Conservation (phyloP, 2,113 vertebrate species). For the Agelaius tricolor region DNA sequence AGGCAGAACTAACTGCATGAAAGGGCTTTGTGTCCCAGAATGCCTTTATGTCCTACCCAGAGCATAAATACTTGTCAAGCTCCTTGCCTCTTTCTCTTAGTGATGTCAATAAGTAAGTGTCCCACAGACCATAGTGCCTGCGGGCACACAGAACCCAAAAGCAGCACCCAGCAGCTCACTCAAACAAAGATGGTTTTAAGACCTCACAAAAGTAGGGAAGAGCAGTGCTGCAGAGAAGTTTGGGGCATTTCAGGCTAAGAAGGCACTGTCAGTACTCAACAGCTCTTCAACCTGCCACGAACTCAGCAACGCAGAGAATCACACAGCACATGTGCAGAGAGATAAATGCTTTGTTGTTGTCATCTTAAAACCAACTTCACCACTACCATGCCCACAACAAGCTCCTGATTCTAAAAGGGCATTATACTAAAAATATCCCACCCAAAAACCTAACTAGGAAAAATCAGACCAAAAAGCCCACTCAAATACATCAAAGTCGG, state of each 20-base stretch:
- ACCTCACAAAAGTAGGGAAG: background rate
- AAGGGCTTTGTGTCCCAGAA: conserved; percentile 4
- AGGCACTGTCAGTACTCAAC: background rate
- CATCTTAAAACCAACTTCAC: background rate
- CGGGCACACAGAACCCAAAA: background rate
- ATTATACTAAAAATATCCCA: background rate
- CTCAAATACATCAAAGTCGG: background rate
- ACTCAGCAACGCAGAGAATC: accelerated
- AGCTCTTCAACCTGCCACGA: background rate
- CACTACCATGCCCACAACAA: background rate
- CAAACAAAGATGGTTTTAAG: background rate
- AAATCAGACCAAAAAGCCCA: background rate
- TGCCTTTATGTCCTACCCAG: background rate
- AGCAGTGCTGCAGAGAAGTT: background rate
- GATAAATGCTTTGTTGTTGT: background rate
- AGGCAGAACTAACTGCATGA: background rate
- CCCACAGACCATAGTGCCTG: background rate
- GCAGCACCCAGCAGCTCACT: background rate
- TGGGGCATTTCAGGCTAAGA: background rate
- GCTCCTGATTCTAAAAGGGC: background rate
- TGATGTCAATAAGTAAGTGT: background rate
- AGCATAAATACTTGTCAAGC: background rate
- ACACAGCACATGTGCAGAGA: accelerated
- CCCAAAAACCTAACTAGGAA: background rate
- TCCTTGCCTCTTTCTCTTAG: background rate